A percentile compares a stretch with the other conserved stretches of the same genome.
Evolutionary conservation across 2,797 vertebrate species (phyloP).

Genomic region (Phrynocephalus forsythii): DNA sequence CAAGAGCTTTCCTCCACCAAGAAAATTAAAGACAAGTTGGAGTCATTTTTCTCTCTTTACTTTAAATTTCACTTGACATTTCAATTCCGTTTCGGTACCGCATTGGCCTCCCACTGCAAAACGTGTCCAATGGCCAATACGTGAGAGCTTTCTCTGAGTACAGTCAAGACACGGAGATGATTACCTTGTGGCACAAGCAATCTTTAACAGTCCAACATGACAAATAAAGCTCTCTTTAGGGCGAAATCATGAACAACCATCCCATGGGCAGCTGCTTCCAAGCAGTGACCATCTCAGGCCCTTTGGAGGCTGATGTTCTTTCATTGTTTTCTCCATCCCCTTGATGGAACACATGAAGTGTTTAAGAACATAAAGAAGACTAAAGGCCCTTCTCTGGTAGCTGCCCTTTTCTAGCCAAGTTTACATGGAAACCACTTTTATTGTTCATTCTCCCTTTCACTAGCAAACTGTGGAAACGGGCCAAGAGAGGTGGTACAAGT

Average conservation of each 20-base stretch:
- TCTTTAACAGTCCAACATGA: slow-evolving; percentile 30
- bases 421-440: too few relatives aligned
- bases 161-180: slow-evolving; percentile 6
- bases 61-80: slow-evolving; percentile 47
- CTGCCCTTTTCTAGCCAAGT: background rate
- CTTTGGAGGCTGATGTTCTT: background rate
- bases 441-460: background rate
- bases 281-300: background rate
- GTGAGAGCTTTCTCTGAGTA: background rate
- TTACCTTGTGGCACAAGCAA: slow-evolving; percentile 25
- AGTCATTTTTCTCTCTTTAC: background rate
- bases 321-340: background rate
- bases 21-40: slow-evolving; percentile 34
- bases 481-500: too few relatives aligned
- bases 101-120: slow-evolving; percentile 18
- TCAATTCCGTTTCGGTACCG: background rate
- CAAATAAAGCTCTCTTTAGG: slow-evolving; percentile 5
- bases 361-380: background rate
- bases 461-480: too few relatives aligned
- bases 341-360: background rate
- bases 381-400: background rate
- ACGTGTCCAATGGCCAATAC: background rate
- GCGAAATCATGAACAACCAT: background rate
- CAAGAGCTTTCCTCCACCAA: slow-evolving; percentile 36
- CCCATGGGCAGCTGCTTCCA: background rate